These are phyloP conservation scores for Alviniconcha strummeri DNA, from an alignment of 2,888 invertebrate genomes.

Conservation along the genomic window DNA sequence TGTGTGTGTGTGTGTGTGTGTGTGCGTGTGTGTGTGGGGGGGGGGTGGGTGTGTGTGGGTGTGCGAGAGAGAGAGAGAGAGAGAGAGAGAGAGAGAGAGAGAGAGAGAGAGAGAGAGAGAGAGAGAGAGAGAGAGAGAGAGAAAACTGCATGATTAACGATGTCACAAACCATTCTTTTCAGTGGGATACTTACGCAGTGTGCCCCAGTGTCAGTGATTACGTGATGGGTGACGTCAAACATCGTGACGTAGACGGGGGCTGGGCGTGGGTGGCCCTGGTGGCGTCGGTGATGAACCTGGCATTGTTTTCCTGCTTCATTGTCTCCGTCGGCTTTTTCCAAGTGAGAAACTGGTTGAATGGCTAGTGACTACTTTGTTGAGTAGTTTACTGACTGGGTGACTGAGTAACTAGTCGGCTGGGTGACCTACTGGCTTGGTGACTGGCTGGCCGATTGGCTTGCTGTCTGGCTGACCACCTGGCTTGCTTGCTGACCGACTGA, in stretches of 20 bases:
- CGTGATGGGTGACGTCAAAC: not conserved
- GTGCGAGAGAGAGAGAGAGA: not conserved
- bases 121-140: not conserved
- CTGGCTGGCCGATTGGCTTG: no score
- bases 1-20: not conserved
- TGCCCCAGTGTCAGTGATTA: not conserved
- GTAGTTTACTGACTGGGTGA: not conserved
- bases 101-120: not conserved
- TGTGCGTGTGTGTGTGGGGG: no score
- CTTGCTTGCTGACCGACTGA: not conserved
- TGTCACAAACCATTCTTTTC: not conserved
- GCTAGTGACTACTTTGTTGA: not conserved
- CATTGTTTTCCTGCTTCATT: not conserved
- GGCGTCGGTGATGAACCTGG: constrained; percentile 1
- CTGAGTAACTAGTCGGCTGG: not conserved
- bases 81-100: not conserved
- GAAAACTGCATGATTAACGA: not conserved
- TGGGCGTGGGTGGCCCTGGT: constrained; percentile 28
- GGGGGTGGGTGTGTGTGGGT: accelerated
- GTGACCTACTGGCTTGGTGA: not conserved
- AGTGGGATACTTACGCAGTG: no score
- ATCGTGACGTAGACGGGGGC: constrained; percentile 22
- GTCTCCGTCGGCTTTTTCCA: constrained; percentile 16
- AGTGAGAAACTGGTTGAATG: not conserved
- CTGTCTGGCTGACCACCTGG: no score